A percentile compares a stretch with the other conserved stretches of the same genome.
Evolutionary conservation across 2,797 vertebrate genomes (phyloP).

Genomic region (Sebastes miniatus): DNA sequence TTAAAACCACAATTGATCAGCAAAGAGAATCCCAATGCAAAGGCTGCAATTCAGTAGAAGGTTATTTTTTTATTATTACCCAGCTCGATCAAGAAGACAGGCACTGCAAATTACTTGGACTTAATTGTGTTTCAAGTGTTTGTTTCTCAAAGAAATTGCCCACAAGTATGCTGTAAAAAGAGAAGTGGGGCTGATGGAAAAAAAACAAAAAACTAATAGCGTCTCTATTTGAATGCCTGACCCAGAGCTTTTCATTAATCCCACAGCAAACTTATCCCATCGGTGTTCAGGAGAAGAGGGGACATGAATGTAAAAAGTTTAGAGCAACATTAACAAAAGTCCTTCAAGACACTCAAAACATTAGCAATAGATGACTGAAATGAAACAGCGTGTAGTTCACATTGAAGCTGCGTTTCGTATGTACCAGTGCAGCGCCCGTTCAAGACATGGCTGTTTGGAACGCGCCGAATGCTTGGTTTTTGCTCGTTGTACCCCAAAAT

Average conservation of each 20-base stretch:
- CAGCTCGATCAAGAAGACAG: not conserved
- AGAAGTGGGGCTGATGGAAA: not conserved
- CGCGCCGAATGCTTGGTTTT: too few species aligned
- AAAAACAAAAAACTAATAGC: not conserved
- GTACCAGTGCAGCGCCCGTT: too few species aligned
- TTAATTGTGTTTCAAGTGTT: conserved; percentile 64
- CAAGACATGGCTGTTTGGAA: too few species aligned
- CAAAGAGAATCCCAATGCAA: conserved; percentile 3
- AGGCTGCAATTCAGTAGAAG: not conserved
- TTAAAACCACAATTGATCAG: conserved; percentile 30
- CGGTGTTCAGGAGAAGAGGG: not conserved
- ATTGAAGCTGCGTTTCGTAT: not conserved
- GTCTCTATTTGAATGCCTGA: conserved; percentile 1
- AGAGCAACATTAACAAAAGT: not conserved
- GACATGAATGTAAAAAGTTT: not conserved
- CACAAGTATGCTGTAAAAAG: conserved; percentile 15
- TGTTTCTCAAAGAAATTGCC: conserved; percentile 35
- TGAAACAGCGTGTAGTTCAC: not conserved
- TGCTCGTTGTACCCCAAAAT: too few species aligned
- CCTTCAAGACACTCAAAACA: not conserved
- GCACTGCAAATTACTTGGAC: conserved; percentile 7
- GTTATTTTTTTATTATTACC: not conserved
- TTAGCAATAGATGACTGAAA: not conserved
- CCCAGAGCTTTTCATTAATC: conserved; percentile 20
- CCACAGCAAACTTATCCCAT: not conserved